Evolutionary conservation across 2,113 vertebrate genomes (phyloP).

Genomic region (Calypte anna): DNA sequence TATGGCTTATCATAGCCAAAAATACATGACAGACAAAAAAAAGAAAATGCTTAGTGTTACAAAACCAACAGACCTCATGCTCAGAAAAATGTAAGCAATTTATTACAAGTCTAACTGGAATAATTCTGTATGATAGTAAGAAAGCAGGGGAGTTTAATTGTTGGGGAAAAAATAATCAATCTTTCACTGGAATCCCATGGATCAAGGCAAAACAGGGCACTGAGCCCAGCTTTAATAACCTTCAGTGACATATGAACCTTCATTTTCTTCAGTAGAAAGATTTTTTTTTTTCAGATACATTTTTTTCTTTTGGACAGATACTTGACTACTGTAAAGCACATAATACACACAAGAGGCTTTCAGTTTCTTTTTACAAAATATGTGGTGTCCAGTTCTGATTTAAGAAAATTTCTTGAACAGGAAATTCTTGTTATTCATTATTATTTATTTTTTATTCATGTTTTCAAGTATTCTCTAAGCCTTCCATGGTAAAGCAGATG

Average conservation of each 20-base stretch:
- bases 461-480: not conserved
- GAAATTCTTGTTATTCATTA: no score
- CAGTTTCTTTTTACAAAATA: not conserved
- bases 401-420: not conserved
- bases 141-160: slow-evolving; percentile 15
- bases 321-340: slow-evolving; percentile 14
- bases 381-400: not conserved
- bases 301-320: not conserved
- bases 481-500: not conserved
- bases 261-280: slow-evolving; percentile 5
- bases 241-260: slow-evolving; percentile 10
- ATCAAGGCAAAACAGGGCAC: slow-evolving; percentile 26
- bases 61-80: slow-evolving; percentile 27
- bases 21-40: slow-evolving; percentile 18
- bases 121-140: not conserved
- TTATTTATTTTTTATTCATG: no score
- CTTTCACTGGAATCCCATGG: slow-evolving; percentile 15
- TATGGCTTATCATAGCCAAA: slow-evolving; percentile 2
- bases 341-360: not conserved
- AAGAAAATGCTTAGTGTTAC: slow-evolving; percentile 28
- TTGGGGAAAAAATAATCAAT: not conserved
- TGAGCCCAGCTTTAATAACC: slow-evolving; percentile 37
- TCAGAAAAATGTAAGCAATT: slow-evolving; percentile 36
- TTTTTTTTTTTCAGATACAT: not conserved
- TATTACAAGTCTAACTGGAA: slow-evolving; percentile 28